Evolutionary conservation across 2,113 vertebrate genomes (phyloP).

Genomic region (Actinemys pallida): DNA sequence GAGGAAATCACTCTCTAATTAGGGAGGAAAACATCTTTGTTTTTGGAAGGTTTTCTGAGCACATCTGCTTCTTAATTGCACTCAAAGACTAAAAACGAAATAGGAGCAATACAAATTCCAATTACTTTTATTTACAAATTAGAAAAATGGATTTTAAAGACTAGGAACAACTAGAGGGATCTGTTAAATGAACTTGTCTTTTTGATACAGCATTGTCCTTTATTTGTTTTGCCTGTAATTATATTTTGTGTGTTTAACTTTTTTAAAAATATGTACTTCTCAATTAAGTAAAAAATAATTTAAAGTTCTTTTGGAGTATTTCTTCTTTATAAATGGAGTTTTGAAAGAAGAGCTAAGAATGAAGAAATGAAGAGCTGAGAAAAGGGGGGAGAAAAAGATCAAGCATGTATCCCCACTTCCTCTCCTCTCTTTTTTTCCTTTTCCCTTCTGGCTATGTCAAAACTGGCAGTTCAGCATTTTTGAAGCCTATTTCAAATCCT

Average conservation of each 20-base stretch:
- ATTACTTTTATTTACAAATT: neutral
- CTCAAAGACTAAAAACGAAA: neutral
- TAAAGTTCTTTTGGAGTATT: neutral
- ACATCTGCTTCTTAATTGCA: neutral
- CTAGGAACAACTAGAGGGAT: neutral
- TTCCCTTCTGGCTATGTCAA: neutral
- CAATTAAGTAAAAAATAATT: neutral
- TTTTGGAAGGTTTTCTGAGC: neutral
- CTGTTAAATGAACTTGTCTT: neutral
- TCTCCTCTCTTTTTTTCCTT: fast-evolving
- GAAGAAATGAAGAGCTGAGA: neutral
- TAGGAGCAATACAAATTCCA: neutral
- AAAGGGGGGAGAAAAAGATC: neutral
- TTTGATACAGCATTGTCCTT: neutral
- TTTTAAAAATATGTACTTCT: neutral
- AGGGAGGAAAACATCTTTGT: neutral
- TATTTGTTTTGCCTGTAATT: neutral
- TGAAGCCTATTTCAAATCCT: neutral
- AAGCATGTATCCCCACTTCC: neutral
- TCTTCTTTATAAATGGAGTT: neutral
- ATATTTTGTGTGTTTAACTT: neutral
- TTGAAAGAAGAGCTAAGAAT: neutral
- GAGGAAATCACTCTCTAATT: neutral
- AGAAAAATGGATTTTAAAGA: neutral
- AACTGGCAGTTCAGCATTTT: neutral